phyloP scores from a whole-genome alignment of 2,888 invertebrate genomes.

The Rhagonycha lutea region DNA sequence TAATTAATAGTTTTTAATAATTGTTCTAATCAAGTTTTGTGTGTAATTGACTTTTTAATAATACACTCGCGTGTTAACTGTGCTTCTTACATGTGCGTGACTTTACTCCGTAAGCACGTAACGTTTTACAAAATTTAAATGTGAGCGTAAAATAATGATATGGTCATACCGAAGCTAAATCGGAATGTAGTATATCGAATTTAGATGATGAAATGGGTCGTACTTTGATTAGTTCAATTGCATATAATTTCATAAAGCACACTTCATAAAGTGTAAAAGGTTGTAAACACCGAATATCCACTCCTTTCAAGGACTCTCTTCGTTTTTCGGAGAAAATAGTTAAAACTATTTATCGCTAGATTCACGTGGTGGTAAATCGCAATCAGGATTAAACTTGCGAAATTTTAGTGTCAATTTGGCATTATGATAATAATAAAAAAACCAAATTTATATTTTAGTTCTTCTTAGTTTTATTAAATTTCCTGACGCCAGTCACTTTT shows the following conservation, averaged over 20 bases:
- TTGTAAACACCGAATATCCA: no score
- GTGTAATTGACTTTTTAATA: neutral
- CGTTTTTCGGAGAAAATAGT: no score
- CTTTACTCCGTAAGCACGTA: neutral
- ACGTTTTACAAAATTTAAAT: neutral
- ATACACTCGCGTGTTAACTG: neutral
- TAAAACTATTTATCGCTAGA: no score
- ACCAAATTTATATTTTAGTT: no score
- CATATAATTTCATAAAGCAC: neutral
- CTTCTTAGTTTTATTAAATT: no score
- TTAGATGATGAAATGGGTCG: neutral
- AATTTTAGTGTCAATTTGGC: no score
- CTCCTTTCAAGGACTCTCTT: no score
- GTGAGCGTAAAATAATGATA: neutral
- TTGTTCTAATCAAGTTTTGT: neutral
- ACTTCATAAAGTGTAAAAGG: no score
- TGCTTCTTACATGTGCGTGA: neutral
- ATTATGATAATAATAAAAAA: no score
- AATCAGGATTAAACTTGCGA: no score
- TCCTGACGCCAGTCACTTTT: no score
- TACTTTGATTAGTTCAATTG: neutral
- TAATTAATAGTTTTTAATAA: neutral
- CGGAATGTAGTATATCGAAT: neutral
- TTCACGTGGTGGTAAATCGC: no score
- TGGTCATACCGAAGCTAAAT: neutral